Evolutionary conservation across 2,888 invertebrate species (phyloP).

Genomic region (Macrosiphum euphorbiae): DNA sequence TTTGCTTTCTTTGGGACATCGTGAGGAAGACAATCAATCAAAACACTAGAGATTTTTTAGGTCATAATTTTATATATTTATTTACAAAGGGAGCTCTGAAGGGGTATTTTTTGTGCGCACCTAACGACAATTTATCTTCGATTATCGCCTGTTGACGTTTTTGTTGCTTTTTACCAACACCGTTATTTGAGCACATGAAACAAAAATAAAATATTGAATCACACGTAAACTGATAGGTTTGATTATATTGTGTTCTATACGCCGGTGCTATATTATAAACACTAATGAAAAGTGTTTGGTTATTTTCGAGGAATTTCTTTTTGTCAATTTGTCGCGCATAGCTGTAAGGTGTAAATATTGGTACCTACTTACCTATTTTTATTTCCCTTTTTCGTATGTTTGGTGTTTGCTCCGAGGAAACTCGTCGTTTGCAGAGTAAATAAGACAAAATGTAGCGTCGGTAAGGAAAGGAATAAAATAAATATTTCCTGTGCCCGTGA

Average conservation of each 20-base stretch:
- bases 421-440: constrained; percentile 28
- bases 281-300: background rate
- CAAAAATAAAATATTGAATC: constrained; percentile 29
- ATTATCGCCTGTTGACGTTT: constrained; percentile 59
- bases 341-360: constrained; percentile 24
- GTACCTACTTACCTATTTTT: background rate
- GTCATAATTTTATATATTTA: constrained; percentile 48
- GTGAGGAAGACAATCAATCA: constrained; percentile 50
- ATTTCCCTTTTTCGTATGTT: background rate
- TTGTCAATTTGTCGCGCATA: background rate
- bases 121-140: constrained; percentile 54
- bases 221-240: background rate
- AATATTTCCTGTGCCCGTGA: constrained; percentile 39
- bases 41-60: constrained; percentile 34
- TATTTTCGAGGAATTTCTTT: background rate
- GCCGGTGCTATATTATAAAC: background rate
- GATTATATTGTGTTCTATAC: background rate
- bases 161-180: constrained; percentile 18
- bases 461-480: constrained; percentile 29
- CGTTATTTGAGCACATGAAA: constrained; percentile 11
- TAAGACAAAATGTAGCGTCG: constrained; percentile 32
- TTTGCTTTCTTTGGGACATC: background rate
- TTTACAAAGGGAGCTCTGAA: background rate
- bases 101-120: constrained; percentile 15
- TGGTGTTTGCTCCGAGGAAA: background rate